A percentile compares a stretch with the other conserved stretches of the same genome.
Evolutionary conservation across 2,888 invertebrate species (phyloP).

Genomic region (Anodontia alba): DNA sequence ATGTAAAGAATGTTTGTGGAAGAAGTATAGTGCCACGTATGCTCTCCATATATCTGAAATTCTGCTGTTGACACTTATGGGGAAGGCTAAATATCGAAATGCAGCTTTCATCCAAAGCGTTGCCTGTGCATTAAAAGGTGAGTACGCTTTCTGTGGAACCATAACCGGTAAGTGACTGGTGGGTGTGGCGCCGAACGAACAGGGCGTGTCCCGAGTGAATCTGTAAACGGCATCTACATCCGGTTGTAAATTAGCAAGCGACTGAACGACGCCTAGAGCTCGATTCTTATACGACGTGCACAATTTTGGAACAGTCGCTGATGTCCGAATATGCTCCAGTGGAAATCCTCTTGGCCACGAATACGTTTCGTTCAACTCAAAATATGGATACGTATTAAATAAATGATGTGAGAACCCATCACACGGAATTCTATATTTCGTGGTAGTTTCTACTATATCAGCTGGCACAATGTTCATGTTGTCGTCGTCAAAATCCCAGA

Average conservation of each 20-base stretch:
- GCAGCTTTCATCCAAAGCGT: conserved; percentile 30
- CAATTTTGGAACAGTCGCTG: not conserved
- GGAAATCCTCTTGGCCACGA: conserved; percentile 48
- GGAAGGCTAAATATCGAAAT: conserved; percentile 28
- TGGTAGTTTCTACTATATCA: not conserved
- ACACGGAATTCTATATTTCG: not conserved
- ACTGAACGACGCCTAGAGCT: conserved; percentile 30
- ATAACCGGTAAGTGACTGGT: conserved; percentile 10
- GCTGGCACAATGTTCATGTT: conserved; percentile 2
- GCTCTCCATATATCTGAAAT: conserved; percentile 44
- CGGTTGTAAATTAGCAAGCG: conserved; percentile 37
- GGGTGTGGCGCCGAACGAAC: conserved; percentile 19
- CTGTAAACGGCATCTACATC: conserved; percentile 49
- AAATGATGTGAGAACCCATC: not conserved
- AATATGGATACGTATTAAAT: conserved; percentile 43
- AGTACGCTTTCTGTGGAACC: not conserved
- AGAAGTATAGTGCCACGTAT: conserved; percentile 37
- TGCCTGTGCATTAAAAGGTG: conserved; percentile 43
- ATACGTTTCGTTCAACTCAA: conserved; percentile 20
- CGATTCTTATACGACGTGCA: not conserved
- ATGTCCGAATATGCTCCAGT: conserved; percentile 18
- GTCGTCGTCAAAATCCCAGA: conserved; percentile 47
- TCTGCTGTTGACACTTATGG: conserved; percentile 24
- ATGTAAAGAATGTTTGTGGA: conserved; percentile 12
- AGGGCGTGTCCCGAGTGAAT: conserved; percentile 33